Base-by-base conservation (phyloP, 2,888 invertebrate species). In the Terebella lapidaria region DNA sequence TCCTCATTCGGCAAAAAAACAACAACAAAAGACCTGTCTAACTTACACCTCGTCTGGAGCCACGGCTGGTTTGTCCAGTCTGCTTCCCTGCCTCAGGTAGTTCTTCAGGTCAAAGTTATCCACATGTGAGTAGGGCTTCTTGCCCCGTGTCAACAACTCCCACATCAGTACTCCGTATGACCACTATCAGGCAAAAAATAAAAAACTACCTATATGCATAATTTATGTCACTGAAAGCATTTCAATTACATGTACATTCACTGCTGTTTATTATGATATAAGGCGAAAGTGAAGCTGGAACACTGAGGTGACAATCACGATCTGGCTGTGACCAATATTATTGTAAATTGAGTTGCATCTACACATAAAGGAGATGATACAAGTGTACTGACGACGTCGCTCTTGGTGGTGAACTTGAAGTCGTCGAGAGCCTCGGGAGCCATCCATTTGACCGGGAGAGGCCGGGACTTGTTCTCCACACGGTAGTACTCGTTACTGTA, bases 361-460 rank as follows among this genome's bases (percentile, higher is more conserved):
- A n/a, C n/a, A n/a, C n/a, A n/a, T n/a, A n/a, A n/a, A n/a, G n/a
- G n/a, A n/a, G n/a, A n/a, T n/a, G n/a, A n/a, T n/a, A n/a, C n/a
- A n/a, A n/a, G n/a, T n/a, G n/a, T n/a, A n/a, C 80, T 66, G 59
- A 82, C 82, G 70, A 82, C 82, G 69, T 83, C 83, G 20, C 80
- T 78, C 65, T 82, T 82, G 2, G 76, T 72, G 52, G 74, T 79
- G 69, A 74, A 79, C 27, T 69, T 71, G 26, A 74, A 74, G 57
- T 77, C 74, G 65, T 81, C 80, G 30, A 83, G 66, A 63, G 79
- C 78, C 67, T 83, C 83, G 1, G 76, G 70, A 1, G 83, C 80
- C 82, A 83, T 81, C 83, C 83, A 83, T 63, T 82, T 81, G 24
- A 83, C 79, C 0, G 84, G 84, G 4, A 84, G 72, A 59, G 75